These are phyloP conservation scores for Alethe diademata DNA, from an alignment of 2,113 vertebrate genomes.

Conservation along the genomic window DNA sequence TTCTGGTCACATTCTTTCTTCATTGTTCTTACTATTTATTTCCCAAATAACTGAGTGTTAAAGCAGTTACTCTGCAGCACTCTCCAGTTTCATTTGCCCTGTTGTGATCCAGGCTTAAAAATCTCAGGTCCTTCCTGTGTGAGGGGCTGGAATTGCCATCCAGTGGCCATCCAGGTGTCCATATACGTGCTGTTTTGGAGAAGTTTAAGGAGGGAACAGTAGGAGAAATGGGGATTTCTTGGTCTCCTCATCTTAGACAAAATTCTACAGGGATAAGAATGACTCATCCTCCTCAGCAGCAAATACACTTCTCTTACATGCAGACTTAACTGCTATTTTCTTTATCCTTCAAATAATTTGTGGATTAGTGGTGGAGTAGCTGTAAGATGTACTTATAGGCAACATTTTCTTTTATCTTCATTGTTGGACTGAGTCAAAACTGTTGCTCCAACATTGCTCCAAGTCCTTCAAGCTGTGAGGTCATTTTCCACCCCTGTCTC, in stretches of 20 bases:
- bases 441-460: not conserved
- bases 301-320: not conserved
- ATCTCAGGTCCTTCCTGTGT: not conserved
- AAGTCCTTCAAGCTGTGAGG: not conserved
- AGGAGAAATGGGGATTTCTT: not conserved
- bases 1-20: not conserved
- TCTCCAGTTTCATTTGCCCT: not conserved
- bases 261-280: not conserved
- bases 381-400: not conserved
- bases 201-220: not conserved
- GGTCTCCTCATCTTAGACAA: not conserved
- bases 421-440: not conserved
- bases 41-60: not conserved
- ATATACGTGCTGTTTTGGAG: rapidly evolving
- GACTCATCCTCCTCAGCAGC: not conserved
- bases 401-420: not conserved
- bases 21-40: not conserved
- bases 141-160: not conserved
- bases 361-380: not conserved
- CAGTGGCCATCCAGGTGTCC: not conserved
- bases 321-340: not conserved
- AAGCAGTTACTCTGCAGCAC: not conserved
- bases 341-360: not conserved
- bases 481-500: not conserved
- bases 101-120: not conserved